A percentile compares a stretch with the other conserved stretches of the same genome.
These are phyloP conservation scores for Athrips mouffetella DNA, from an alignment of 2,888 invertebrate species.

Conservation along the genomic window DNA sequence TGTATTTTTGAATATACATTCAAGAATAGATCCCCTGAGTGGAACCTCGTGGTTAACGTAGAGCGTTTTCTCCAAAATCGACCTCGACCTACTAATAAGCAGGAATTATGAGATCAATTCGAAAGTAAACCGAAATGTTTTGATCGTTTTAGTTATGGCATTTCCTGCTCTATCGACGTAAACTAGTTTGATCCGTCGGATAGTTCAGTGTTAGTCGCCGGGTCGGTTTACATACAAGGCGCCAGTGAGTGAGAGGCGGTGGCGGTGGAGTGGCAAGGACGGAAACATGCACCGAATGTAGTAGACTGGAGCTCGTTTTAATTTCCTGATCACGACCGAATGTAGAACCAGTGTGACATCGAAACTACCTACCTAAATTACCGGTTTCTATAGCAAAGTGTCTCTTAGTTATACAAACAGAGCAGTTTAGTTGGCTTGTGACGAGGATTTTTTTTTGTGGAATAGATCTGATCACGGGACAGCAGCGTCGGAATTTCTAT, in stretches of 20 bases:
- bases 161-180: conserved; percentile 23
- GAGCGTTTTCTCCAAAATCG: no score
- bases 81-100: no score
- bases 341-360: conserved; percentile 9
- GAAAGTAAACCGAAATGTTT: conserved; percentile 2
- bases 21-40: no score
- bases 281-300: conserved; percentile 24
- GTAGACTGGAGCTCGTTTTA: conserved; percentile 15
- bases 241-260: conserved; percentile 30
- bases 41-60: no score
- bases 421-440: no score
- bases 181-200: conserved; percentile 23
- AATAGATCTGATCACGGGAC: no score
- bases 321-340: conserved; percentile 26
- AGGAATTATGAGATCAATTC: no score
- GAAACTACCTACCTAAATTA: neutral
- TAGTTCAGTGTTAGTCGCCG: conserved; percentile 19
- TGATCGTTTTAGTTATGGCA: neutral
- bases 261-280: conserved; percentile 30
- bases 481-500: no score
- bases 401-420: neutral
- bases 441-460: no score
- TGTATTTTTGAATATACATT: no score
- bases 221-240: conserved; percentile 11
- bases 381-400: neutral